Conservation (phyloP, 2,113 vertebrate species). For the Caretta caretta region DNA sequence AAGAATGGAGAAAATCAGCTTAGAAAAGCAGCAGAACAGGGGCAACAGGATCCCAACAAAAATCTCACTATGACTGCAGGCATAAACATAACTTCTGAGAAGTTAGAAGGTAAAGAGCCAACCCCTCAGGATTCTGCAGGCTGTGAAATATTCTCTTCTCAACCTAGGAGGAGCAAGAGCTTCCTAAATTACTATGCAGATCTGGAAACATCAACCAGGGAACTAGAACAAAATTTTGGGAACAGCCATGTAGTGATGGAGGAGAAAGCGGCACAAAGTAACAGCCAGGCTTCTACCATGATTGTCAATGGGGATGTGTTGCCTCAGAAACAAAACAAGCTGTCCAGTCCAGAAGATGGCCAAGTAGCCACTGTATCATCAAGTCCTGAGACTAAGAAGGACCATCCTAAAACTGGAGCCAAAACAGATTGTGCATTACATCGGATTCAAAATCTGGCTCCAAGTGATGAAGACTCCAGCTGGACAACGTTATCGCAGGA, state of each 20-base stretch:
- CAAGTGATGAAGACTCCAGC: slow-evolving; percentile 97
- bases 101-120: slow-evolving; percentile 89
- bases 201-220: slow-evolving; percentile 83
- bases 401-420: slow-evolving; percentile 88
- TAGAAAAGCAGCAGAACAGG: slow-evolving; percentile 90
- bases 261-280: slow-evolving; percentile 75
- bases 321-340: slow-evolving; percentile 77
- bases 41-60: slow-evolving; percentile 88
- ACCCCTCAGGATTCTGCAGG: slow-evolving; percentile 71
- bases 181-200: slow-evolving; percentile 93
- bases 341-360: slow-evolving; percentile 83
- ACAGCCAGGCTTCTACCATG: slow-evolving; percentile 62
- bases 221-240: slow-evolving; percentile 72
- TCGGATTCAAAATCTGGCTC: slow-evolving; percentile 90
- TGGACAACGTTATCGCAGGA: slow-evolving; percentile 98
- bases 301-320: slow-evolving; percentile 73
- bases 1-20: slow-evolving; percentile 99
- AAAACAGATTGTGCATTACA: slow-evolving; percentile 91
- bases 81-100: slow-evolving; percentile 84
- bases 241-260: slow-evolving; percentile 69
- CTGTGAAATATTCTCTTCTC: slow-evolving; percentile 77
- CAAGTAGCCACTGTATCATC: slow-evolving; percentile 84
- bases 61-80: slow-evolving; percentile 80
- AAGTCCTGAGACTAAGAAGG: slow-evolving; percentile 92
- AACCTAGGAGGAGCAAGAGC: slow-evolving; percentile 92